Evolutionary conservation across 2,797 vertebrate genomes (phyloP).

Genomic region (Catharus ustulatus): DNA sequence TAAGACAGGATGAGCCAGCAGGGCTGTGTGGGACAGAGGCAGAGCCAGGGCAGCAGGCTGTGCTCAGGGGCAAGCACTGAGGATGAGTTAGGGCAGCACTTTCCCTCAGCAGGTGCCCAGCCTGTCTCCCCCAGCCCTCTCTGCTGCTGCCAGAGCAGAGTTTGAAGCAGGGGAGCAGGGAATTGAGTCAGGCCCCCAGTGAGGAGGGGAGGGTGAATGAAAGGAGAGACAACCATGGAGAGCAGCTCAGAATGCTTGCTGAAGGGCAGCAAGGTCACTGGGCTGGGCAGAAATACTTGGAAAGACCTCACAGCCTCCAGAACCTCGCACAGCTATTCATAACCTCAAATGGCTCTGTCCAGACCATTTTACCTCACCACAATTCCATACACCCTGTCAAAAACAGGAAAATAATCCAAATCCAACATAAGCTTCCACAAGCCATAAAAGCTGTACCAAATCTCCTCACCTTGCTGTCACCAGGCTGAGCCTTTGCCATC

Average conservation of each 20-base stretch:
- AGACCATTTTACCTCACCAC: background rate
- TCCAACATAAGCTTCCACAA: background rate
- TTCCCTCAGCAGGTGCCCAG: background rate
- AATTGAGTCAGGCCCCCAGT: background rate
- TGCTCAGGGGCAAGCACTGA: background rate
- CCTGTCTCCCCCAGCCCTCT: background rate
- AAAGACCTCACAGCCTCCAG: background rate
- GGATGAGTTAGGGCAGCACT: background rate
- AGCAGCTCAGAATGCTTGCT: background rate
- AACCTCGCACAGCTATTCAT: background rate
- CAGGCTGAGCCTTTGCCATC: background rate
- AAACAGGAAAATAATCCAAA: background rate
- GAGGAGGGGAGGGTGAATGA: background rate
- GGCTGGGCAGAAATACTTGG: background rate
- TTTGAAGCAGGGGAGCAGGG: no score
- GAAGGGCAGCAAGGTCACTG: background rate
- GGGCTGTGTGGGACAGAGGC: accelerated
- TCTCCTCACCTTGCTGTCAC: background rate
- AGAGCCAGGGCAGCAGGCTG: background rate
- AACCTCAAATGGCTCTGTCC: background rate
- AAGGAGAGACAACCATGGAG: background rate
- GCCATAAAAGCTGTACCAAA: background rate
- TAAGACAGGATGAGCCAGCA: background rate
- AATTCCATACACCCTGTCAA: background rate
- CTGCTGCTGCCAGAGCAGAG: background rate